Evolutionary conservation across 2,113 vertebrate species (phyloP).

Genomic region (Cyrtonyx montezumae): DNA sequence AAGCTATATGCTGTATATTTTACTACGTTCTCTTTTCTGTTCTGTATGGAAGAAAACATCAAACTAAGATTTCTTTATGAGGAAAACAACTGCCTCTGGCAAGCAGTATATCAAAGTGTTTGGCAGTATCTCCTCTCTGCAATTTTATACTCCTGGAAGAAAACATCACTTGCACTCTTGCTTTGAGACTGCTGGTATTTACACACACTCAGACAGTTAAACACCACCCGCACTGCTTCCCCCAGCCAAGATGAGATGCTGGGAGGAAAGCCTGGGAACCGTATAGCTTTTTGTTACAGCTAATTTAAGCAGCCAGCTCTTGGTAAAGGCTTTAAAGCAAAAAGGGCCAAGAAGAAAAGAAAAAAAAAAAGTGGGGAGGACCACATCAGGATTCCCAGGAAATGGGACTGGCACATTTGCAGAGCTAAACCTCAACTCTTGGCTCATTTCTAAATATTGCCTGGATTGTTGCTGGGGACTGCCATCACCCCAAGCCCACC

Average conservation of each 20-base stretch:
- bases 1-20: not conserved
- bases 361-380: accelerated
- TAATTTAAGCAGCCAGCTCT: not conserved
- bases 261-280: not conserved
- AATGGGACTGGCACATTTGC: not conserved
- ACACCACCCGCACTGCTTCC: not conserved
- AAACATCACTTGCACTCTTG: conserved; percentile 29
- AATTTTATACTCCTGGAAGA: conserved; percentile 46
- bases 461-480: not conserved
- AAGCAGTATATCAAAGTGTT: not conserved
- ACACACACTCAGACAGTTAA: conserved; percentile 29
- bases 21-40: not conserved
- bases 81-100: conserved; percentile 53
- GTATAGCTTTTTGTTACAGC: not conserved
- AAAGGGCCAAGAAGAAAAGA: not conserved
- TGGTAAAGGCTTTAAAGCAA: not conserved
- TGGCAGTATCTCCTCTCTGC: not conserved
- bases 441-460: not conserved
- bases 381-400: not conserved
- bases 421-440: not conserved
- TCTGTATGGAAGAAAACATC: conserved; percentile 25
- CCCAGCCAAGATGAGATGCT: conserved; percentile 5
- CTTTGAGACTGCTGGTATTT: conserved; percentile 49
- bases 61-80: conserved; percentile 23
- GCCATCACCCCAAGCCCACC: not conserved